A percentile compares a stretch with the other conserved stretches of the same genome.
Conservation (phyloP, 2,888 invertebrate genomes). For the Slavum lentiscoides region DNA sequence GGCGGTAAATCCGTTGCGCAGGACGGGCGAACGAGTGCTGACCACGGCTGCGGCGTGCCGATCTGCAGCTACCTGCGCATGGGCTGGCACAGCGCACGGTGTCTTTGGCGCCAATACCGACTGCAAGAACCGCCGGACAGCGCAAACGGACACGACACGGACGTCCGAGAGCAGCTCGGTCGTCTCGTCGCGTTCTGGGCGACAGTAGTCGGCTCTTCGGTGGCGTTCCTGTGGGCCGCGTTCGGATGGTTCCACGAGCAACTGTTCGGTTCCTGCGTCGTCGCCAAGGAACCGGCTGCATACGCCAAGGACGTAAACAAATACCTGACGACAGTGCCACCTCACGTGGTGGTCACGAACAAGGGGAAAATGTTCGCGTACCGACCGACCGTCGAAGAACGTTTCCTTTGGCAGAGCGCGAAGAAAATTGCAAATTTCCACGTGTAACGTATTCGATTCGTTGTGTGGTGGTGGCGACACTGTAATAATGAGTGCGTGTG, state of each 20-base stretch:
- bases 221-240: conserved; percentile 1
- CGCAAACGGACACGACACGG: background rate
- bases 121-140: background rate
- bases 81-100: background rate
- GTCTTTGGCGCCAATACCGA: background rate
- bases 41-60: background rate
- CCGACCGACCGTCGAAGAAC: conserved; percentile 9
- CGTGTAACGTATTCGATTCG: too few species aligned
- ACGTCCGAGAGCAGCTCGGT: background rate
- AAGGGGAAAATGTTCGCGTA: background rate
- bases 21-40: background rate
- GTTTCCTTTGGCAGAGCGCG: conserved; percentile 7
- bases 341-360: conserved; percentile 2
- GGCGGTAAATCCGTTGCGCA: background rate
- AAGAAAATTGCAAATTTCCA: conserved; percentile 1
- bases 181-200: background rate
- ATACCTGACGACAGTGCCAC: conserved; percentile 12
- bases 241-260: background rate
- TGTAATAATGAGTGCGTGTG: too few species aligned
- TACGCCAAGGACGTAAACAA: background rate
- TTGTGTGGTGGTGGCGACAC: too few species aligned
- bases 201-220: background rate
- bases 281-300: background rate
- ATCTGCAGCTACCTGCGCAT: background rate
- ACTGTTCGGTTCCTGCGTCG: background rate